These are phyloP conservation scores for Sinohyriopsis cumingii DNA, from an alignment of 2,888 invertebrate genomes.

Conservation along the genomic window DNA sequence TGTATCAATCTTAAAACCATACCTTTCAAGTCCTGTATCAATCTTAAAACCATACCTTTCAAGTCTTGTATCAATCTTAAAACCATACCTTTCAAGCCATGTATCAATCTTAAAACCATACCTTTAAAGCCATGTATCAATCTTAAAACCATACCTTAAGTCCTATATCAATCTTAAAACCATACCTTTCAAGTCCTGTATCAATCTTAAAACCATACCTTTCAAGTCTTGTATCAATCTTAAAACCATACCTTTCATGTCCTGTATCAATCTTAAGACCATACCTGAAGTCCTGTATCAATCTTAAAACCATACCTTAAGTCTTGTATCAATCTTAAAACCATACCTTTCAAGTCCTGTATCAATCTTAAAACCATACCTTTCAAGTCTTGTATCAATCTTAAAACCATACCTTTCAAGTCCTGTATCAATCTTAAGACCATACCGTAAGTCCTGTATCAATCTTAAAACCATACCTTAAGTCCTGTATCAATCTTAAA, in stretches of 20 bases:
- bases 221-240: conserved; percentile 82
- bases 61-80: conserved; percentile 69
- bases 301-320: conserved; percentile 77
- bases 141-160: conserved; percentile 76
- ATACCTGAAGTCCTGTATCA: conserved; percentile 78
- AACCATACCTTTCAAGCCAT: conserved; percentile 71
- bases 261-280: conserved; percentile 83
- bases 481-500: too few relatives aligned
- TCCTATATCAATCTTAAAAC: conserved; percentile 83
- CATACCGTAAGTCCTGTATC: too few relatives aligned
- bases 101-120: conserved; percentile 82
- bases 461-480: too few relatives aligned
- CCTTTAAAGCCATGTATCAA: conserved; percentile 80
- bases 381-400: too few relatives aligned
- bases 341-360: too few relatives aligned
- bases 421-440: too few relatives aligned
- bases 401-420: too few relatives aligned
- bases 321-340: too few relatives aligned
- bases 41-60: conserved; percentile 78
- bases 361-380: too few relatives aligned
- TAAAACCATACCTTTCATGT: conserved; percentile 73
- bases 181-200: conserved; percentile 73
- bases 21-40: conserved; percentile 78
- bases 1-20: conserved; percentile 82
- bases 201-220: conserved; percentile 81